Base-by-base conservation (phyloP, 23 tunicate genomes). In the Phallusia fumigata region DNA sequence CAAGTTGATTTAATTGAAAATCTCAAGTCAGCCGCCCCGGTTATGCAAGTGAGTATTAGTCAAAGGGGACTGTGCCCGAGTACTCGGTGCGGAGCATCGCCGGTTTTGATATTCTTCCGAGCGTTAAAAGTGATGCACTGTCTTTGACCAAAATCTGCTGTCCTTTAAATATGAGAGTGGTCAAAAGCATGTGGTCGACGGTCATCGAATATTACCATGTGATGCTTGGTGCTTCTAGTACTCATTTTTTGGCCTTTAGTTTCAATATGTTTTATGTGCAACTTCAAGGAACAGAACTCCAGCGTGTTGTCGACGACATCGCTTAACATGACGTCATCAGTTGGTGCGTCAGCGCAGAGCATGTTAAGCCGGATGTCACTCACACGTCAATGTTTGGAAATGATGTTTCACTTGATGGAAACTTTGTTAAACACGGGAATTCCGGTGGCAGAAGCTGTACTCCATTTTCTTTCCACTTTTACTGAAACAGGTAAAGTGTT, bases 1-100 rank as follows among this genome's bases (percentile, higher is more conserved):
- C 79, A 83, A 50, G 86, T 83, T 74, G 75, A 83, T 21, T 21
- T 83, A 15, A 26, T 83, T 32, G 86, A 50, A 21, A 50, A 83
- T 18, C 81, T 84, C 22, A 84, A 84, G 52, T 35, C 76, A 16
- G 22, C 87, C 50, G 52, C 75, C 22, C 79, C 18, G 21, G 31
- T 32, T 24, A 76, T 53, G 35, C 81, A 84, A 6, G 87, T 84
- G 10, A 75, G 18, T 22, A 11, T 34, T 19, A 34, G n/a, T n/a
- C n/a, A n/a, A 24, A 73, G 24, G 16, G n/a, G n/a, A n/a, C n/a
- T n/a, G n/a, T n/a, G n/a, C n/a, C n/a, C n/a, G n/a, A n/a, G n/a
- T n/a, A n/a, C n/a, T n/a, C n/a, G n/a, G n/a, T n/a, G n/a, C n/a
- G n/a, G n/a, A n/a, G n/a, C n/a, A n/a, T n/a, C n/a, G n/a, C n/a